These are phyloP conservation scores for Labroides dimidiatus DNA, from an alignment of 2,797 vertebrate genomes.

Conservation along the genomic window DNA sequence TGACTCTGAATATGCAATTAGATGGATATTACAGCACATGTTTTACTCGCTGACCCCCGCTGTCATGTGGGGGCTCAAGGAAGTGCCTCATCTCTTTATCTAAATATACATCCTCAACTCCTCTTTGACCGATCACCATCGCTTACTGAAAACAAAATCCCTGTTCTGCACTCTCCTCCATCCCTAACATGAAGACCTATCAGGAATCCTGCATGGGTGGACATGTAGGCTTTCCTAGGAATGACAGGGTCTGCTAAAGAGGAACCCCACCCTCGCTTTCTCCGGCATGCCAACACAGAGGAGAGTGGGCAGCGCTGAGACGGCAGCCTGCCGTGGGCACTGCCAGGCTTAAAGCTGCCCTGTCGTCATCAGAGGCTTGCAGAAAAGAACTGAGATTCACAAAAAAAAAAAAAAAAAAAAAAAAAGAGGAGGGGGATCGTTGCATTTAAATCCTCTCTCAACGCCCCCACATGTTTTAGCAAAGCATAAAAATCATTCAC, in stretches of 20 bases:
- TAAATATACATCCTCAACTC: constrained; percentile 56
- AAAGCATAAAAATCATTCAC: constrained; percentile 90
- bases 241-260: constrained; percentile 87
- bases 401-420: constrained; percentile 80
- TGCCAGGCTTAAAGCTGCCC: constrained; percentile 87
- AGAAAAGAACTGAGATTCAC: constrained; percentile 85
- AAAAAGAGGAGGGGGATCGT: constrained; percentile 79
- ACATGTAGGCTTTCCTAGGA: constrained; percentile 87
- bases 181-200: constrained; percentile 78
- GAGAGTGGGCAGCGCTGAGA: constrained; percentile 88
- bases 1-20: constrained; percentile 76
- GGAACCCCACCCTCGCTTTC: constrained; percentile 86
- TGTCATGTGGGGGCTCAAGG: constrained; percentile 47
- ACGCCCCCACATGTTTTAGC: constrained; percentile 89
- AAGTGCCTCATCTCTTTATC: constrained; percentile 49
- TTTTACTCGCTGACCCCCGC: constrained; percentile 73
- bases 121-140: constrained; percentile 53
- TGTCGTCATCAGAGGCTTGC: constrained; percentile 86
- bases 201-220: constrained; percentile 87
- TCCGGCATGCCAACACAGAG: constrained; percentile 82
- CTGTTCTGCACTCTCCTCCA: constrained; percentile 59
- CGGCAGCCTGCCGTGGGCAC: constrained; percentile 88
- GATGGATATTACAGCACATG: constrained; percentile 64
- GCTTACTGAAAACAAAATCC: constrained; percentile 64
- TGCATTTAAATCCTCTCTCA: constrained; percentile 89